Conservation (phyloP, 2,888 invertebrate genomes). For the Heliconius cydno region DNA sequence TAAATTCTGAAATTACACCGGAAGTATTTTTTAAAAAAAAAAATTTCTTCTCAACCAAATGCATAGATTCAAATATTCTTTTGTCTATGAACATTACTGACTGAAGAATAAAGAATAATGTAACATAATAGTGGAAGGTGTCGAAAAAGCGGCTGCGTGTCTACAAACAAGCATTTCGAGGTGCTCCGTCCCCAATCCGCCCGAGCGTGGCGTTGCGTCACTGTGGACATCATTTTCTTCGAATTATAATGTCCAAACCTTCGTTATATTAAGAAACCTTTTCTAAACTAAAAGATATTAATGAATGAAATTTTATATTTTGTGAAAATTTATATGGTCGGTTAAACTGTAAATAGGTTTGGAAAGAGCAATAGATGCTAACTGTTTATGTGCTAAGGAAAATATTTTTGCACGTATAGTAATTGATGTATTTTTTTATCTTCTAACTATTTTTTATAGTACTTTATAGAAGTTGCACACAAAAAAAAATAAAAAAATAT, state of each 20-base stretch:
- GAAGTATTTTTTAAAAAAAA: neutral
- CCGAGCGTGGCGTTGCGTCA: slow-evolving; percentile 60
- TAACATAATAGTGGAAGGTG: slow-evolving; percentile 36
- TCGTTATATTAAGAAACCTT: slow-evolving; percentile 8
- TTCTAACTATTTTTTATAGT: too few species aligned
- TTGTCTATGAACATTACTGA: slow-evolving; percentile 25
- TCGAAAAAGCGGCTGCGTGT: slow-evolving; percentile 43
- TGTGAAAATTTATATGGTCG: slow-evolving; percentile 4
- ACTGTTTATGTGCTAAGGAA: neutral
- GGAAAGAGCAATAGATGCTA: neutral
- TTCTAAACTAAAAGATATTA: neutral
- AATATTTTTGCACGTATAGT: neutral
- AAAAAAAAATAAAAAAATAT: too few species aligned
- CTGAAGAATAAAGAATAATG: slow-evolving; percentile 20
- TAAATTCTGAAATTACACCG: neutral
- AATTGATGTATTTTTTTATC: too few species aligned
- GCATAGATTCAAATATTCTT: neutral
- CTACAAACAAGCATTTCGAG: slow-evolving; percentile 32
- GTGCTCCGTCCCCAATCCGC: slow-evolving; percentile 50
- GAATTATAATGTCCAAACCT: slow-evolving; percentile 42
- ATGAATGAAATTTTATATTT: neutral
- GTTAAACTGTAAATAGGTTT: neutral
- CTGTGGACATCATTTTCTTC: slow-evolving; percentile 53
- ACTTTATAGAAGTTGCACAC: too few species aligned
- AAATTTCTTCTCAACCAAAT: neutral